Conservation (phyloP, 2,888 invertebrate species). For the Limnephilus marmoratus region DNA sequence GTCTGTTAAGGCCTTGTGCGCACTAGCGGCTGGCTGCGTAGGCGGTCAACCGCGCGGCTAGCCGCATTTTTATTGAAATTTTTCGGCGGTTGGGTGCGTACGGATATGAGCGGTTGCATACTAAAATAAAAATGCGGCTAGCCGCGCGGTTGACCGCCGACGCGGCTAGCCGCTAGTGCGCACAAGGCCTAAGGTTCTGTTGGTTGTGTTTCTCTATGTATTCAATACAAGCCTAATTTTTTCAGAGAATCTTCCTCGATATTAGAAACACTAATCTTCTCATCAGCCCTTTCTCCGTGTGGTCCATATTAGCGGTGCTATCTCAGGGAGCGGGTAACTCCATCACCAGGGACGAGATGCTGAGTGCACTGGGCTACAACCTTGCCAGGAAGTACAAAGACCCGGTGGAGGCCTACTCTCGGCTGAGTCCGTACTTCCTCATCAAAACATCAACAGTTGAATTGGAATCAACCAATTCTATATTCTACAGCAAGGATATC, state of each 20-base stretch:
- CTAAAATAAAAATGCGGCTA: too few relatives aligned
- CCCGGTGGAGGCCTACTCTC: slow-evolving; percentile 24
- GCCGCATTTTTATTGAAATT: too few relatives aligned
- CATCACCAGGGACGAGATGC: slow-evolving; percentile 71
- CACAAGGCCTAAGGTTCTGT: too few relatives aligned
- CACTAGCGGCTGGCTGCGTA: too few relatives aligned
- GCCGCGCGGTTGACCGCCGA: too few relatives aligned
- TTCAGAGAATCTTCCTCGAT: background rate
- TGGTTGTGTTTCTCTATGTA: too few relatives aligned
- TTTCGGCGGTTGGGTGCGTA: too few relatives aligned
- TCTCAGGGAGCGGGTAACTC: slow-evolving; percentile 51
- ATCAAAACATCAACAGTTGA: slow-evolving; percentile 71
- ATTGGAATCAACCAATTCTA: slow-evolving; percentile 73
- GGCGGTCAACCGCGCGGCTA: too few relatives aligned
- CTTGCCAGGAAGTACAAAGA: background rate
- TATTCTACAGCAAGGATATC: slow-evolving; percentile 70
- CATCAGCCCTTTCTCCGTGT: slow-evolving; percentile 70
- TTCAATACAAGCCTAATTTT: background rate
- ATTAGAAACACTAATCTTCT: slow-evolving; percentile 36
- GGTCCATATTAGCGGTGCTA: slow-evolving; percentile 71
- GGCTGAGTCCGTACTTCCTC: slow-evolving; percentile 66
- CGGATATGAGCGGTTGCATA: too few relatives aligned
- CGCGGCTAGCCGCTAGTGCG: too few relatives aligned
- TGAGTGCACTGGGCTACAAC: slow-evolving; percentile 72
- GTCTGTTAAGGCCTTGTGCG: too few relatives aligned